phyloP scores from a whole-genome alignment of 2,888 invertebrate genomes.

The Psylliodes chrysocephalus region DNA sequence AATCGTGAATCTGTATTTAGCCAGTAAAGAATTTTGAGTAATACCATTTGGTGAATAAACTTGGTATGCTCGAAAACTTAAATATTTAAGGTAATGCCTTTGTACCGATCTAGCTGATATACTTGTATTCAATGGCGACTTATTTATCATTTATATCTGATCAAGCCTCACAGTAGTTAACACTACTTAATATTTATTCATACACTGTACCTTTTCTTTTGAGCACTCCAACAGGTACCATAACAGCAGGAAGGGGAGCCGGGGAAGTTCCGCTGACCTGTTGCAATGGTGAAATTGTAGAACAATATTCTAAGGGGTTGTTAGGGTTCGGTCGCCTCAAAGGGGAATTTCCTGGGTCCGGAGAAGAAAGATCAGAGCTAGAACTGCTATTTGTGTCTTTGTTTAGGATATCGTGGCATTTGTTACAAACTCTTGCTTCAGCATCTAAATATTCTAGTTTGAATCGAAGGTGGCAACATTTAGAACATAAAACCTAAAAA shows the following conservation, averaged over 20 bases:
- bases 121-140: no score
- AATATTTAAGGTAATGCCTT: no score
- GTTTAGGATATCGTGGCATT: slow-evolving; percentile 72
- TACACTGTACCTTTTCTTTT: slow-evolving; percentile 73
- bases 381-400: slow-evolving; percentile 48
- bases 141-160: no score
- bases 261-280: slow-evolving; percentile 70
- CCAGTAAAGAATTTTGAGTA: no score
- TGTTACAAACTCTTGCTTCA: slow-evolving; percentile 82
- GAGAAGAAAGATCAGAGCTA: slow-evolving; percentile 53
- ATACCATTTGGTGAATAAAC: no score
- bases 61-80: no score
- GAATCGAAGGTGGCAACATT: slow-evolving; percentile 79
- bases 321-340: slow-evolving; percentile 79
- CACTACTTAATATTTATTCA: no score
- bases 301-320: slow-evolving; percentile 89
- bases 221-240: slow-evolving; percentile 86
- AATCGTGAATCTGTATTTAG: no score
- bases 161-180: no score
- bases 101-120: no score
- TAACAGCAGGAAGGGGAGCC: slow-evolving; percentile 74
- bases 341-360: slow-evolving; percentile 53
- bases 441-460: slow-evolving; percentile 78
- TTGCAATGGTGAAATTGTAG: slow-evolving; percentile 81
- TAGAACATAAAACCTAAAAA: slow-evolving; percentile 77